Conservation (phyloP, 2,113 vertebrate genomes). For the Ctenomys sociabilis region DNA sequence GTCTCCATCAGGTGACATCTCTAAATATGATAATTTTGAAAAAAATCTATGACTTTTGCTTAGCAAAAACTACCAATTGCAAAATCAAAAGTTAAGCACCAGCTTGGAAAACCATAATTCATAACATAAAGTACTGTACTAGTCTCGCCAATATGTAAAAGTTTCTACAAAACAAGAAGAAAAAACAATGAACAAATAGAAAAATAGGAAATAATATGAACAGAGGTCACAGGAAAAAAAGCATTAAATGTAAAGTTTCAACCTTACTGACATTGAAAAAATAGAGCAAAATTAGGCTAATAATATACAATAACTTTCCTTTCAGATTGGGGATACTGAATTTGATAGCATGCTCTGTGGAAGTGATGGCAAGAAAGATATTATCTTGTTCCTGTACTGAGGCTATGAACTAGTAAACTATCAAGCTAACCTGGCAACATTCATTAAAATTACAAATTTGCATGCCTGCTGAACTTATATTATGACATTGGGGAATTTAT, state of each 20-base stretch:
- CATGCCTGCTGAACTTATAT: background rate
- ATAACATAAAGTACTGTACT: background rate
- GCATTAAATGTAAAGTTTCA: background rate
- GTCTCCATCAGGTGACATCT: background rate
- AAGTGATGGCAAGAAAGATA: background rate
- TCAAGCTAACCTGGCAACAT: background rate
- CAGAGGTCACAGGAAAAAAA: background rate
- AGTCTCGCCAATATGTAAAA: constrained; percentile 6
- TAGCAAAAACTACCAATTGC: background rate
- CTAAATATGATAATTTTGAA: constrained; percentile 29
- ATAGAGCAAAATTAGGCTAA: constrained; percentile 1
- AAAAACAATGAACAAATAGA: background rate
- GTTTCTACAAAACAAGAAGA: constrained; percentile 22
- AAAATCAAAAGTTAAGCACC: constrained; percentile 13
- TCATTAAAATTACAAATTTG: constrained; percentile 37
- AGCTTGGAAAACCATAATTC: constrained; percentile 32
- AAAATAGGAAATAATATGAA: constrained; percentile 23
- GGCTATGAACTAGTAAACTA: background rate
- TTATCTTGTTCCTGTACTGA: background rate
- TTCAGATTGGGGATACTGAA: background rate
- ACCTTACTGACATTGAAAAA: constrained; percentile 11
- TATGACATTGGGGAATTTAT: background rate
- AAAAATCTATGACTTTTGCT: background rate
- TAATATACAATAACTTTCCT: background rate
- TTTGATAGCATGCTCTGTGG: background rate